These are phyloP conservation scores for Sesamia nonagrioides DNA, from an alignment of 1,140 invertebrate species.

Conservation along the genomic window DNA sequence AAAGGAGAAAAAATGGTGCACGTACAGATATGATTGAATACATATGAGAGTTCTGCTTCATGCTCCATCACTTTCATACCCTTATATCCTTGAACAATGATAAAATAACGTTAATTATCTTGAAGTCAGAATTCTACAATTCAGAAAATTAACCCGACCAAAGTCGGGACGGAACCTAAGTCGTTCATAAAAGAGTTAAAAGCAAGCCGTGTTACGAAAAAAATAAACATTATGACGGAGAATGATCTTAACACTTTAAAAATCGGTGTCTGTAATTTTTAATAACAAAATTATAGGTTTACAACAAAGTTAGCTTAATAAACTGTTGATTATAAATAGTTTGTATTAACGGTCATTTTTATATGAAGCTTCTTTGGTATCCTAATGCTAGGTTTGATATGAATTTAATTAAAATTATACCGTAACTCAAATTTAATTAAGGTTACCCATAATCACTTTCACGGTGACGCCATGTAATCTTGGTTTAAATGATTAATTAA, in stretches of 20 bases:
- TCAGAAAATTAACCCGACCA: background rate
- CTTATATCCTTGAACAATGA: too few species aligned
- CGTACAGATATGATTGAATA: too few species aligned
- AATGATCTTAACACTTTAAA: constrained; percentile 60
- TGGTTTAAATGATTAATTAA: constrained; percentile 5
- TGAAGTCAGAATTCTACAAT: background rate
- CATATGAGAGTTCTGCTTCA: too few species aligned
- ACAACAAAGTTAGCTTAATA: constrained; percentile 26
- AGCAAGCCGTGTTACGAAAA: constrained; percentile 32
- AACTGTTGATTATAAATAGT: constrained; percentile 36
- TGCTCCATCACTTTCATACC: too few species aligned
- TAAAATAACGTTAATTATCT: too few species aligned
- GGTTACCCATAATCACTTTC: constrained; percentile 7
- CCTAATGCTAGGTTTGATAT: constrained; percentile 25
- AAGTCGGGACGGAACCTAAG: background rate
- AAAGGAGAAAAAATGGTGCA: too few species aligned
- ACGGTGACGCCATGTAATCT: background rate
- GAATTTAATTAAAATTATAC: constrained; percentile 32
- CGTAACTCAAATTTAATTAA: constrained; percentile 12
- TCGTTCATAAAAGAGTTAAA: constrained; percentile 32
- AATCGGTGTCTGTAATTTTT: constrained; percentile 49
- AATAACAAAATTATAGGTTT: constrained; percentile 59
- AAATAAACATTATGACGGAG: constrained; percentile 37
- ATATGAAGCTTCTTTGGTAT: constrained; percentile 20
- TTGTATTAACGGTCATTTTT: constrained; percentile 11